Percentiles rank a stretch among this genome's conserved stretches.
Conservation (phyloP, 2,888 invertebrate species). For the Hirtodrosophila histrioides region DNA sequence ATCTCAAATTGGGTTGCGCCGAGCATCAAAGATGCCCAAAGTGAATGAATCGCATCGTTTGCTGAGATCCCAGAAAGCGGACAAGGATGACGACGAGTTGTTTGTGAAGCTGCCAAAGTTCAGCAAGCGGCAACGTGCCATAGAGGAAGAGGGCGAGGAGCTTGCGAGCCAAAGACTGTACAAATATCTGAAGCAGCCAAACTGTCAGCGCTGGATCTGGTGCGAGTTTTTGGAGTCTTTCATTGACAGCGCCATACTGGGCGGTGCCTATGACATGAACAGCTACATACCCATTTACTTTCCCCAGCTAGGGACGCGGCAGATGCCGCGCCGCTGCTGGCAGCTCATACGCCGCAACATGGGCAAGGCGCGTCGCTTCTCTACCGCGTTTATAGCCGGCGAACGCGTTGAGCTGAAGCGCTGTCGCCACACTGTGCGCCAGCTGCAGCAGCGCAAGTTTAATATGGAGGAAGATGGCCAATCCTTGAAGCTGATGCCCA, state of each 20-base stretch:
- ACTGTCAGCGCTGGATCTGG: constrained; percentile 58
- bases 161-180: constrained; percentile 5
- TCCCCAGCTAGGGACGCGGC: constrained; percentile 24
- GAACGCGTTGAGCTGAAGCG: constrained; percentile 38
- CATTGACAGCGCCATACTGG: constrained; percentile 43
- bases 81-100: constrained; percentile 33
- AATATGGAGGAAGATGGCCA: constrained; percentile 3
- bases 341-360: constrained; percentile 49
- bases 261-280: constrained; percentile 31
- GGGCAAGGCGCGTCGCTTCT: constrained; percentile 62
- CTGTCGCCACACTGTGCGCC: constrained; percentile 37
- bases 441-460: constrained; percentile 41
- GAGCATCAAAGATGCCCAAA: constrained; percentile 29
- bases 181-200: constrained; percentile 30
- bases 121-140: constrained; percentile 21
- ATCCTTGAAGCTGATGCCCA: constrained; percentile 39
- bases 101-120: constrained; percentile 57
- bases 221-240: constrained; percentile 56
- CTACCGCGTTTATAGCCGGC: constrained; percentile 42
- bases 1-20: constrained; percentile 29
- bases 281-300: constrained; percentile 24
- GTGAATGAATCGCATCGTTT: constrained; percentile 28
- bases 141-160: constrained; percentile 4
- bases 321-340: constrained; percentile 50
- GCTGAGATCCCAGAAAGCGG: constrained; percentile 29